A percentile compares a stretch with the other conserved stretches of the same genome.
phyloP scores from a whole-genome alignment of 2,113 vertebrate genomes.

The Gavialis gangeticus region DNA sequence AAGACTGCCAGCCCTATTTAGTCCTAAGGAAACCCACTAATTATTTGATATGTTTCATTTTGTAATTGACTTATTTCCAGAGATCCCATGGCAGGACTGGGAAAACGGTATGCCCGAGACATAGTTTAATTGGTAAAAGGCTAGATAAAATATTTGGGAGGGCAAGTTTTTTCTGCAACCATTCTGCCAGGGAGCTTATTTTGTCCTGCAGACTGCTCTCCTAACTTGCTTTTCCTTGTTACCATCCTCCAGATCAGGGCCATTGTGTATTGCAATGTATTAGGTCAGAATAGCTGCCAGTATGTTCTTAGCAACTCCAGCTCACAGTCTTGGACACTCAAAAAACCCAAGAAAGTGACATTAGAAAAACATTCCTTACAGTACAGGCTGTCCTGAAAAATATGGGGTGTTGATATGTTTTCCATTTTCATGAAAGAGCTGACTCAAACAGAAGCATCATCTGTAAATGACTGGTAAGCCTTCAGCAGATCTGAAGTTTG shows the following conservation, averaged over 20 bases:
- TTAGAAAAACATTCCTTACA: accelerated
- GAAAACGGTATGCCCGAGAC: neutral
- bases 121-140: neutral
- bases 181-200: neutral
- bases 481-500: constrained; percentile 1
- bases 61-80: constrained; percentile 43
- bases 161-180: neutral
- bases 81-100: neutral
- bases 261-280: neutral
- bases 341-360: neutral
- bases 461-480: neutral
- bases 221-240: neutral
- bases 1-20: neutral
- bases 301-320: neutral
- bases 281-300: neutral
- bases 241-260: neutral
- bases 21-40: constrained; percentile 48
- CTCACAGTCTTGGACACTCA: accelerated
- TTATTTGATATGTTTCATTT: constrained; percentile 41
- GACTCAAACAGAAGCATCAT: constrained; percentile 26
- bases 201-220: neutral
- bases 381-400: neutral
- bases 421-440: neutral
- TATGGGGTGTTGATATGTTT: neutral
- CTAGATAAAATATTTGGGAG: neutral